Evolutionary conservation across 2,888 invertebrate species (phyloP).

Genomic region (Emmelina monodactyla): DNA sequence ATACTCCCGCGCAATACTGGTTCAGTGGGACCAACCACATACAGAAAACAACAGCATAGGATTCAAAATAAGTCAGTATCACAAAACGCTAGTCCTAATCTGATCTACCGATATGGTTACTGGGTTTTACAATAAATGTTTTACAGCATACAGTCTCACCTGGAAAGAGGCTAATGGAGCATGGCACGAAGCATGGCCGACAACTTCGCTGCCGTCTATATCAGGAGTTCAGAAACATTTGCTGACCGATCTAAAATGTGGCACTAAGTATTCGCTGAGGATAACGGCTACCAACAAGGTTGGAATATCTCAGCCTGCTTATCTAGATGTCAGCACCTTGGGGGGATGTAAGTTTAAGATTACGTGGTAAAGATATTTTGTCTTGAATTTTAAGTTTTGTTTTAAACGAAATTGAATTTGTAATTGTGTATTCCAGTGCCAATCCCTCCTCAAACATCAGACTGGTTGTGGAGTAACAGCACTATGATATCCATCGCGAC

Average conservation of each 20-base stretch:
- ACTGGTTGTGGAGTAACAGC: slow-evolving; percentile 81
- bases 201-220: slow-evolving; percentile 61
- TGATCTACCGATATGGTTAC: not conserved
- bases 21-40: slow-evolving; percentile 74
- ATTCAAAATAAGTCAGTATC: slow-evolving; percentile 52
- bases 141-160: slow-evolving; percentile 54
- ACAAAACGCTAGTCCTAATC: too few species aligned
- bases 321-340: slow-evolving; percentile 68
- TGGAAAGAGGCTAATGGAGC: slow-evolving; percentile 59
- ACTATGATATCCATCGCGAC: slow-evolving; percentile 80
- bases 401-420: not conserved
- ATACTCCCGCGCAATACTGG: slow-evolving; percentile 52
- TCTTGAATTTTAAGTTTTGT: not conserved
- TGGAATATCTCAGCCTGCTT: slow-evolving; percentile 77
- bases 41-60: slow-evolving; percentile 32
- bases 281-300: slow-evolving; percentile 84
- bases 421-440: slow-evolving; percentile 47
- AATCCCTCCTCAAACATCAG: slow-evolving; percentile 73
- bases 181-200: slow-evolving; percentile 68
- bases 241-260: slow-evolving; percentile 79
- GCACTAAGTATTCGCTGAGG: slow-evolving; percentile 81
- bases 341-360: slow-evolving; percentile 55
- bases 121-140: slow-evolving; percentile 28
- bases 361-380: too few species aligned
- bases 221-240: slow-evolving; percentile 69